Base-by-base conservation (phyloP, 2,113 vertebrate species). In the Phainopepla nitens region DNA sequence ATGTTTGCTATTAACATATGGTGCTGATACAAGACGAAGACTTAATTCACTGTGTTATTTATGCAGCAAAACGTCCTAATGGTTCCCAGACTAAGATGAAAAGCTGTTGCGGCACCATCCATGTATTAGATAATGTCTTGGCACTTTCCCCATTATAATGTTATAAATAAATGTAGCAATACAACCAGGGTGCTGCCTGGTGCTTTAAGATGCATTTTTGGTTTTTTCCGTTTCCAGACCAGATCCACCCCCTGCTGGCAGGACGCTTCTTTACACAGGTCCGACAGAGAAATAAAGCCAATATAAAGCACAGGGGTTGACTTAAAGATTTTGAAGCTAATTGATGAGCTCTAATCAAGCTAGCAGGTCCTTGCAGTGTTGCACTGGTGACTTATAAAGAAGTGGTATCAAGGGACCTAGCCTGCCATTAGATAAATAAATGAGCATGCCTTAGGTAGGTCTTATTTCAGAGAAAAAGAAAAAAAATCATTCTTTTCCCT, bases 91-190 rank as follows among this genome's bases (percentile, higher is more conserved):
- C 96, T 93, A 91, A 96, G 89, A 97, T 96, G 95, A 98, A 98
- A 98, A 97, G 84, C 82, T 92, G 28, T 44, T 81, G 82, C 0
- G 39, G 81, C 84, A 97, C 96, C 95, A 90, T 96, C 79, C 60
- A n/a, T 86, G 83, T 93, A 97, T 98, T 97, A 98, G 97, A 97
- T 98, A 97, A 98, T 97, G 97, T 97, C 97, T 98, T 98, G 97
- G 97, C 97, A 98, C 89, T 66, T 94, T 96, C 92, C 70, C 93
- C 56, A 70, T 77, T 97, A 72, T 89, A 83, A 92, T 97, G 50
- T 96, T 95, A 97, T 97, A 98, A 98, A 97, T 97, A 98, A 98
- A 98, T 94, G 94, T 39, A 94, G 89, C 75, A 58, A 97, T 95
- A 96, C 91, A 94, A 95, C 41, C 68, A 91, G 39, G 70, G 23